Conservation (phyloP, 2,797 vertebrate species). For the Oreonectes daqikongensis region DNA sequence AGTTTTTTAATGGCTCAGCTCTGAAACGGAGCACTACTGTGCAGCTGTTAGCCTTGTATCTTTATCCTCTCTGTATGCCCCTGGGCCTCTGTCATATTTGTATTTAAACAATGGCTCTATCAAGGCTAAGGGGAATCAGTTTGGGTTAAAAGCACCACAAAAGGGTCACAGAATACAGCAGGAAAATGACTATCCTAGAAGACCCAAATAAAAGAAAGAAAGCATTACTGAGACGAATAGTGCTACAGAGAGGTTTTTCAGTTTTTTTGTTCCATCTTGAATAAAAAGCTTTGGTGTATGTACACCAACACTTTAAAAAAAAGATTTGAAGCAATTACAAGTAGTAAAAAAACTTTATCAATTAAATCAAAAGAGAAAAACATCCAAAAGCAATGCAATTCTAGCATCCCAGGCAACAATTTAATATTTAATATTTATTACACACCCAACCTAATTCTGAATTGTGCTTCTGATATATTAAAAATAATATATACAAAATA, state of each 20-base stretch:
- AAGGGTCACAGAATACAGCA: constrained; percentile 81
- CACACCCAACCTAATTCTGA: neutral
- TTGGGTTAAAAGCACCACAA: constrained; percentile 86
- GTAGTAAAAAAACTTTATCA: constrained; percentile 57
- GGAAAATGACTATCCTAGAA: constrained; percentile 85
- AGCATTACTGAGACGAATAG: constrained; percentile 80
- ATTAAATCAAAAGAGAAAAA: constrained; percentile 54
- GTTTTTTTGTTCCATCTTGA: constrained; percentile 22
- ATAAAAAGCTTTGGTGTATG: constrained; percentile 61
- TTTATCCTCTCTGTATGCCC: constrained; percentile 53
- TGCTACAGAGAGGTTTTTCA: constrained; percentile 67
- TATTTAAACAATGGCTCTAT: constrained; percentile 64
- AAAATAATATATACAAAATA: neutral
- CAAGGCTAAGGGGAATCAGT: constrained; percentile 81
- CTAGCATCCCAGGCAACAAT: constrained; percentile 5
- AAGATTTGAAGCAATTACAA: constrained; percentile 56
- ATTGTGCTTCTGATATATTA: neutral
- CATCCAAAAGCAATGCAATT: neutral
- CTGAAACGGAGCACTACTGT: constrained; percentile 61
- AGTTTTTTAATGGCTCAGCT: constrained; percentile 59
- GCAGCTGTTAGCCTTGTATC: constrained; percentile 61
- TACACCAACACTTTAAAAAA: constrained; percentile 67
- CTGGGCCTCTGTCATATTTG: constrained; percentile 63
- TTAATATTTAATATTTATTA: too few relatives aligned
- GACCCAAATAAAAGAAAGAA: constrained; percentile 76